phyloP scores from a whole-genome alignment of 2,888 invertebrate species.

The Yponomeuta cagnagella region DNA sequence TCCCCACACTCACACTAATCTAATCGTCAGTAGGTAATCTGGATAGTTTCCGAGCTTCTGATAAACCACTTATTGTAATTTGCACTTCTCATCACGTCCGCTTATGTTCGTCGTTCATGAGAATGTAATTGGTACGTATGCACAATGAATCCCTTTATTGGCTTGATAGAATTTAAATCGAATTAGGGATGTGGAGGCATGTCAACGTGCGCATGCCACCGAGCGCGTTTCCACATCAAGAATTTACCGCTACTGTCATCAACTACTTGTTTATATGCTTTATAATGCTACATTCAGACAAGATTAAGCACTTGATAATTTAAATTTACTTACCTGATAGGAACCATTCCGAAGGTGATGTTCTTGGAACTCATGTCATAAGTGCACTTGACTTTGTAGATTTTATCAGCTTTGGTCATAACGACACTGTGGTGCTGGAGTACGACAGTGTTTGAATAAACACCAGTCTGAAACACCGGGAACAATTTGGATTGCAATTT shows the following conservation, averaged over 20 bases:
- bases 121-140: conserved; percentile 49
- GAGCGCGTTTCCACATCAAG: conserved; percentile 45
- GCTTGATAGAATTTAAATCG: conserved; percentile 45
- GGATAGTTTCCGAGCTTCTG: conserved; percentile 33
- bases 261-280: conserved; percentile 4
- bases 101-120: conserved; percentile 31
- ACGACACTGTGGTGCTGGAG: conserved; percentile 96
- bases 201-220: conserved; percentile 38
- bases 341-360: conserved; percentile 98
- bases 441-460: conserved; percentile 95
- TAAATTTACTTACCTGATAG: conserved; percentile 81
- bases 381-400: conserved; percentile 96
- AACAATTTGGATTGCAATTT: conserved; percentile 9
- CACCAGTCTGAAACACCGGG: conserved; percentile 83
- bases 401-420: conserved; percentile 97
- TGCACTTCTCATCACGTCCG: conserved; percentile 42
- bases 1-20: conserved; percentile 22
- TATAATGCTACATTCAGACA: neutral
- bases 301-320: neutral
- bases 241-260: conserved; percentile 29
- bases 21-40: conserved; percentile 29
- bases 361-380: conserved; percentile 98
- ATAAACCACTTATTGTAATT: conserved; percentile 32
- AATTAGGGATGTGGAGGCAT: conserved; percentile 33
- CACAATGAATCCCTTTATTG: conserved; percentile 44